These are phyloP conservation scores for Oreochromis spilurus DNA, from an alignment of 2,113 vertebrate species.

Conservation along the genomic window DNA sequence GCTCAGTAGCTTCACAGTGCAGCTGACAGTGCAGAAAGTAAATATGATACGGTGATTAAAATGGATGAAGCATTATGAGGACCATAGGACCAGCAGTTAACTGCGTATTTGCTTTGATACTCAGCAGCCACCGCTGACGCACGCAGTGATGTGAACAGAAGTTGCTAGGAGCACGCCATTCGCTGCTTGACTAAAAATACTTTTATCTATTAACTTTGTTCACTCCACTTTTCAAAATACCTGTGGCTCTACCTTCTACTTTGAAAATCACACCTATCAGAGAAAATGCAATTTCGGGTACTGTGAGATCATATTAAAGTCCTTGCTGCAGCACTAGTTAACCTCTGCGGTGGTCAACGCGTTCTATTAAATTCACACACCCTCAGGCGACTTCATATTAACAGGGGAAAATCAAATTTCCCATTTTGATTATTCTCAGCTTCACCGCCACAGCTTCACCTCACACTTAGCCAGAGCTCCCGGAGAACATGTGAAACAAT, in stretches of 20 bases:
- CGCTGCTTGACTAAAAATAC: background rate
- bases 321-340: background rate
- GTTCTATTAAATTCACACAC: background rate
- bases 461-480: background rate
- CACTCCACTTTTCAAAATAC: background rate
- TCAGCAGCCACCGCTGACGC: background rate
- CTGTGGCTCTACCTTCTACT: background rate
- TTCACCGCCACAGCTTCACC: background rate
- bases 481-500: background rate
- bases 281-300: background rate
- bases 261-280: background rate
- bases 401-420: background rate
- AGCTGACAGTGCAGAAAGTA: background rate
- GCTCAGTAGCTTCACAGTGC: background rate
- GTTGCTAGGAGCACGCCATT: background rate
- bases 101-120: background rate
- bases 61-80: background rate
- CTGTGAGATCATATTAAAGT: background rate
- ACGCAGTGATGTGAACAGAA: background rate
- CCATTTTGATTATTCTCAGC: background rate
- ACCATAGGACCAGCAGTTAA: background rate
- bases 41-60: background rate
- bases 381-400: background rate
- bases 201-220: background rate
- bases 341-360: background rate